Evolutionary conservation across 2,797 vertebrate species (phyloP).

Genomic region (Tokudaia muenninki): DNA sequence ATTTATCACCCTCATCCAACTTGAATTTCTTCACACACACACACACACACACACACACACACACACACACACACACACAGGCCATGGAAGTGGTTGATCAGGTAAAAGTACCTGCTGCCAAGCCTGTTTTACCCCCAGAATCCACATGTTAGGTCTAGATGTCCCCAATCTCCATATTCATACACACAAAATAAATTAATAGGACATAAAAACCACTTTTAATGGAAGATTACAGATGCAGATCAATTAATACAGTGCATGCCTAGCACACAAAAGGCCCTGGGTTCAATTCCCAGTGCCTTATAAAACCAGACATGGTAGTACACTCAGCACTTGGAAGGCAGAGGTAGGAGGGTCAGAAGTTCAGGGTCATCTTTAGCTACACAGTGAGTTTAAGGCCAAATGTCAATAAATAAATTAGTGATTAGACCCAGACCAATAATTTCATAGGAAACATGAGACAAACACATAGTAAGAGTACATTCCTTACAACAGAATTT

Average conservation of each 20-base stretch:
- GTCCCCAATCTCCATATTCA: background rate
- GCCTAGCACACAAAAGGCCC: background rate
- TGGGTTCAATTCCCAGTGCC: background rate
- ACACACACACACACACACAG: background rate
- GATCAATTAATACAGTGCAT: background rate
- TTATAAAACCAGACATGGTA: background rate
- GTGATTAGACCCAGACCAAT: constrained; percentile 19
- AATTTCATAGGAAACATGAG: constrained; percentile 14
- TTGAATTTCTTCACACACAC: background rate
- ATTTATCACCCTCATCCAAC: background rate
- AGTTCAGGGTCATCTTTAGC: background rate
- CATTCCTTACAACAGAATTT: constrained; percentile 10
- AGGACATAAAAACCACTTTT: background rate
- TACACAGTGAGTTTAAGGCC: background rate
- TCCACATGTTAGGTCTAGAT: background rate
- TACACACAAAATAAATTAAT: background rate
- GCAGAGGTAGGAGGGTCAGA: background rate
- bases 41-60: background rate
- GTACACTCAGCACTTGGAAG: background rate
- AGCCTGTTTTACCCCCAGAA: background rate
- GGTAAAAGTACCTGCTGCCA: background rate
- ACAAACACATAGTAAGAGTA: constrained; percentile 18
- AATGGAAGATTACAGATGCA: background rate
- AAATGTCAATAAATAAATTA: background rate
- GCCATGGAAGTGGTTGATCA: background rate